Conservation (phyloP, 1,140 invertebrate genomes). For the Chelonus insularis region DNA sequence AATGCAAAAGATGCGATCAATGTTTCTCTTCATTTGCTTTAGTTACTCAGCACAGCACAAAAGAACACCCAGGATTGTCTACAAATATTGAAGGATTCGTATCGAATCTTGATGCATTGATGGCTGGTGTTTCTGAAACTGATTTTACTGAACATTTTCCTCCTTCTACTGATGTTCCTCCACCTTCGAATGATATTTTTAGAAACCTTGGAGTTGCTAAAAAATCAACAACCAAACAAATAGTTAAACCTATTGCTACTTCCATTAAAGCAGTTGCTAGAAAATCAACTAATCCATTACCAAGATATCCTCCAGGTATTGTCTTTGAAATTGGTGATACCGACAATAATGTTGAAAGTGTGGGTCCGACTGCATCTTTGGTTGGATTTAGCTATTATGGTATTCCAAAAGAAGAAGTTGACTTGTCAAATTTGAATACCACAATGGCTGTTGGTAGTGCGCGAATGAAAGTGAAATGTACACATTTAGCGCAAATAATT, state of each 20-base stretch:
- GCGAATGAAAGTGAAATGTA: slow-evolving; percentile 49
- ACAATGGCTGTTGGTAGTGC: slow-evolving; percentile 48
- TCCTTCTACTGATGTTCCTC: background rate
- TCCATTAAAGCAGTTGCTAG: slow-evolving; percentile 49
- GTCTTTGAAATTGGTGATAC: slow-evolving; percentile 19
- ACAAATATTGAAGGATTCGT: slow-evolving; percentile 39
- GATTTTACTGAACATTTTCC: background rate
- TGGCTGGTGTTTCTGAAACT: slow-evolving; percentile 23
- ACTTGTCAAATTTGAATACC: slow-evolving; percentile 42
- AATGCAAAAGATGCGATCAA: slow-evolving; percentile 46
- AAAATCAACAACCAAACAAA: slow-evolving; percentile 50
- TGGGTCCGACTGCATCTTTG: background rate
- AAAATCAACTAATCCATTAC: slow-evolving; percentile 51
- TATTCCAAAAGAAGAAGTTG: slow-evolving; percentile 33
- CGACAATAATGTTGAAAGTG: background rate
- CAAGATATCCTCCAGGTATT: slow-evolving; percentile 35
- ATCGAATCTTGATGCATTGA: slow-evolving; percentile 35
- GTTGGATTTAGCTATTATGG: slow-evolving; percentile 44
- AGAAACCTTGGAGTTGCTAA: slow-evolving; percentile 40
- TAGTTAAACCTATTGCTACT: background rate
- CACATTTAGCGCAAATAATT: slow-evolving; percentile 43
- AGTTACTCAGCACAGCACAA: slow-evolving; percentile 31
- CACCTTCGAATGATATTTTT: slow-evolving; percentile 16
- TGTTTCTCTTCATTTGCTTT: slow-evolving; percentile 36
- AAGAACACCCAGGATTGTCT: slow-evolving; percentile 41